phyloP scores from a whole-genome alignment of 2,888 invertebrate species.

The Phaedon cochleariae region DNA sequence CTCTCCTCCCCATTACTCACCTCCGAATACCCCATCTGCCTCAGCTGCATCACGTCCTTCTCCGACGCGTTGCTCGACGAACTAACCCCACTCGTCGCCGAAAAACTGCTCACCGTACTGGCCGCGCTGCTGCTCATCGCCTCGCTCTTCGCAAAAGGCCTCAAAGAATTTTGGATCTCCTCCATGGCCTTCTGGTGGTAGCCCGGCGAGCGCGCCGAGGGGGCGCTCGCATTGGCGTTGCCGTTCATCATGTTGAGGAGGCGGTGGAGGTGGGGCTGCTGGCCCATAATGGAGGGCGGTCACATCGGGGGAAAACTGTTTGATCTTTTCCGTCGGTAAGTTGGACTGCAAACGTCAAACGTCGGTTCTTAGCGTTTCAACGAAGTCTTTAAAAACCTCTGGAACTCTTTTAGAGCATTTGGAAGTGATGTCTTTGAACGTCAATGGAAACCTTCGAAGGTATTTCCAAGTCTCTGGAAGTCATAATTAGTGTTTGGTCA shows the following conservation, averaged over 20 bases:
- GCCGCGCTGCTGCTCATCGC: slow-evolving; percentile 77
- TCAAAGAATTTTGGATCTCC: slow-evolving; percentile 83
- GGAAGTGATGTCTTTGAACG: too few relatives aligned
- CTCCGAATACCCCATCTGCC: slow-evolving; percentile 80
- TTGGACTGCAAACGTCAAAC: too few relatives aligned
- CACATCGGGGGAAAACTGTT: slow-evolving; percentile 1
- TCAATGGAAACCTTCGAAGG: too few relatives aligned
- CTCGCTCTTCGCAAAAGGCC: slow-evolving; percentile 79
- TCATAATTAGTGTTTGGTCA: too few relatives aligned
- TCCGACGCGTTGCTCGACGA: slow-evolving; percentile 69
- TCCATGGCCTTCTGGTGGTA: slow-evolving; percentile 89
- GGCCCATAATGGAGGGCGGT: slow-evolving; percentile 61
- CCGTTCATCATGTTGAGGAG: slow-evolving; percentile 70
- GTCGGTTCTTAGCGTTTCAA: too few relatives aligned
- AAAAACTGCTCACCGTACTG: slow-evolving; percentile 74
- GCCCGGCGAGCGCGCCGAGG: slow-evolving; percentile 68
- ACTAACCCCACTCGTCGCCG: slow-evolving; percentile 70
- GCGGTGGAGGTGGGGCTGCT: slow-evolving; percentile 61
- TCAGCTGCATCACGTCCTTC: slow-evolving; percentile 71
- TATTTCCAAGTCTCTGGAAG: too few relatives aligned
- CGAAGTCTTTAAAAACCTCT: too few relatives aligned
- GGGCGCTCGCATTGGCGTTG: slow-evolving; percentile 68
- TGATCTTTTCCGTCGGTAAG: too few relatives aligned
- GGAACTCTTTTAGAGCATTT: too few relatives aligned
- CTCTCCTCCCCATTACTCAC: too few relatives aligned